Evolutionary conservation across 2,797 vertebrate species (phyloP).

Genomic region (Centropyge bicolor): DNA sequence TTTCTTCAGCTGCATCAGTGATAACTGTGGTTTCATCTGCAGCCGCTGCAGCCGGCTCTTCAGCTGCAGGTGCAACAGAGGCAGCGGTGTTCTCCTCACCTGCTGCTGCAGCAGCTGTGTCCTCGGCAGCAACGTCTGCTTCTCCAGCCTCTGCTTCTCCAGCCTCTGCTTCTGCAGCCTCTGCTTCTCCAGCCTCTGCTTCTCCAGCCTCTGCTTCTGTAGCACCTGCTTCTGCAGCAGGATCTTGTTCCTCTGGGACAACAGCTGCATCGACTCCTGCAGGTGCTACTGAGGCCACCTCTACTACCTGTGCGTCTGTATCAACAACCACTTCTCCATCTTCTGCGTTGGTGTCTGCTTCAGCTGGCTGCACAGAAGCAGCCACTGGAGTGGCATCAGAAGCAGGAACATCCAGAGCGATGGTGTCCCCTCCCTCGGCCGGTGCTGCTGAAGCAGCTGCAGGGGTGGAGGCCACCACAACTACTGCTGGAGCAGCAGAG

Average conservation of each 20-base stretch:
- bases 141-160: constrained; percentile 21
- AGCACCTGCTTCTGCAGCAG: background rate
- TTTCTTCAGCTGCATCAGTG: constrained; percentile 49
- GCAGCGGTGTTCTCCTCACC: constrained; percentile 46
- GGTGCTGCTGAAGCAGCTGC: constrained; percentile 52
- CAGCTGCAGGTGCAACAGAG: constrained; percentile 39
- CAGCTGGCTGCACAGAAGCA: constrained; percentile 50
- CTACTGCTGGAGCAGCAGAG: constrained; percentile 68
- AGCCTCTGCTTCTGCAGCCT: constrained; percentile 6
- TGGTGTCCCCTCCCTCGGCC: constrained; percentile 60
- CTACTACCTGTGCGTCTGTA: constrained; percentile 27
- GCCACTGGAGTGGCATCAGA: constrained; percentile 55
- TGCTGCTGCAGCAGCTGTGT: constrained; percentile 15
- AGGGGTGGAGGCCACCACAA: constrained; percentile 68
- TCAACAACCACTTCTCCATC: constrained; percentile 50
- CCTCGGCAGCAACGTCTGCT: constrained; percentile 31
- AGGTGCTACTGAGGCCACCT: constrained; percentile 60
- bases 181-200: constrained; percentile 11
- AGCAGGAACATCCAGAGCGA: constrained; percentile 64
- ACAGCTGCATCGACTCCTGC: constrained; percentile 54
- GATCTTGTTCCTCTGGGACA: constrained; percentile 52
- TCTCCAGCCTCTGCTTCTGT: constrained; percentile 20
- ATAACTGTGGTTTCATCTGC: constrained; percentile 49
- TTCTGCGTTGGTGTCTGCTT: constrained; percentile 32
- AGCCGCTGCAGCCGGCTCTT: constrained; percentile 27